Evolutionary conservation across 1,140 invertebrate species (phyloP), one percentile per base, ranked within the genome.

Genomic region (Drosophila rufa): DNA sequence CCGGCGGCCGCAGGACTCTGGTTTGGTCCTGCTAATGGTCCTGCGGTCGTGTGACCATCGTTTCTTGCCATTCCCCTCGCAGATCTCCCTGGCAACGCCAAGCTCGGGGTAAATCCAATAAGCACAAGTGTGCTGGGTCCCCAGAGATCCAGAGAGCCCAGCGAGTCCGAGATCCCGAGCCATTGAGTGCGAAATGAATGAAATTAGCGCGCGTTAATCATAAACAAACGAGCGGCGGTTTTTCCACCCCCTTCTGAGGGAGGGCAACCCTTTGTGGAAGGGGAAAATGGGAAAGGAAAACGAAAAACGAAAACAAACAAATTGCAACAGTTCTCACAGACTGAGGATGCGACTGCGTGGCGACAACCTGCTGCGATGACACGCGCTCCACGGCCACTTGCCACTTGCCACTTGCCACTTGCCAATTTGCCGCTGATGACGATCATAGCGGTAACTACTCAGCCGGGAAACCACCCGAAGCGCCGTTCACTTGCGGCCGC

Each of bases 121-220:
- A 86, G 76, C 83, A 80, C 60, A 80, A 87, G 84, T 86, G 83
- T 87, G 83, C 57, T 46, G 25, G 7, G 40, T 87, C 83, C 83
- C 83, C 19, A 45, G 84, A 62, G 84, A 80, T 47, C n/a, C 57
- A 25, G 15, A 51, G 22, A 19, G 27, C 12, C 48, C 27, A 3
- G 27, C 30, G 22, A 4, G 51, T 22, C 27, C 40, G 15, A 25
- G 25, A 11, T 40, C 61, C 61, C 25, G 30, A 17, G 45, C 67
- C 69, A 73, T 73, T 73, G 73, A 80, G 76, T 80, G 84, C 71
- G 61, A 89, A 89, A 89, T 80, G 83, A 89, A 89, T 84, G 83
- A 87, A 89, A 87, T 87, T 87, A 87, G 83, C 83, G 83, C 65
- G 85, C 84, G 84, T 87, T 87, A 87, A 89, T 87, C 83, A 87